Percentiles rank a stretch among this genome's conserved stretches.
Evolutionary conservation across 2,797 vertebrate species (phyloP).

Genomic region (Picus viridis): DNA sequence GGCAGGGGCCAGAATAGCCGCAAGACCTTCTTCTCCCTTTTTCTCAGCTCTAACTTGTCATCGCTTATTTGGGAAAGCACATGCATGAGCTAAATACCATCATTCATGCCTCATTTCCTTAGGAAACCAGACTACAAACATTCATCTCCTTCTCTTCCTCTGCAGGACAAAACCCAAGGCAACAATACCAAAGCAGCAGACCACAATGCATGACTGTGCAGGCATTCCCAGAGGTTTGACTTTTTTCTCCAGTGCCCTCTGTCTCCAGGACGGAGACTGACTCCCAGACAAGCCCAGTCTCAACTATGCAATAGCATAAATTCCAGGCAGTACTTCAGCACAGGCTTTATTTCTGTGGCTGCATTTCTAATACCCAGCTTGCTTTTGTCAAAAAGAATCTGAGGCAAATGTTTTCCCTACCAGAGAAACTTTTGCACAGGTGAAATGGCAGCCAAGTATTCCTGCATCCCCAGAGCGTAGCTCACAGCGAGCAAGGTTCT

Average conservation of each 20-base stretch:
- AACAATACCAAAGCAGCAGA: background rate
- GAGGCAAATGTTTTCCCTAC: slow-evolving; percentile 46
- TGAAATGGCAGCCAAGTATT: slow-evolving; percentile 74
- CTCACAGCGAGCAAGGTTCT: slow-evolving; percentile 34
- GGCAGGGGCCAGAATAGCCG: background rate
- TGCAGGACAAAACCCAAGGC: slow-evolving; percentile 11
- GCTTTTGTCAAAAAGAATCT: background rate
- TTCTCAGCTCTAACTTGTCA: background rate
- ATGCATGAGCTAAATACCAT: slow-evolving; percentile 6
- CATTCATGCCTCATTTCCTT: slow-evolving; percentile 49
- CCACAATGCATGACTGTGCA: background rate
- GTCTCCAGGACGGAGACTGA: background rate
- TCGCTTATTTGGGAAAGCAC: background rate
- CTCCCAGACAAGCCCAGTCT: background rate
- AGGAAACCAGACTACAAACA: slow-evolving; percentile 53
- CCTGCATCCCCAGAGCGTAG: slow-evolving; percentile 22
- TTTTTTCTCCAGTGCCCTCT: background rate
- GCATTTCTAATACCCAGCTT: background rate
- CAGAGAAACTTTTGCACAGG: slow-evolving; percentile 74
- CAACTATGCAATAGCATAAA: background rate
- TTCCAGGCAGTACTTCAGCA: background rate
- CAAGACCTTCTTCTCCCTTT: background rate
- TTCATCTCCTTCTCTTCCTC: slow-evolving; percentile 37
- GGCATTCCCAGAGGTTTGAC: background rate
- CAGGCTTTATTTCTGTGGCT: background rate